Evolutionary conservation across 2,797 vertebrate species (phyloP), one percentile per base, ranked within the genome.

Genomic region (Microcaecilia unicolor): DNA sequence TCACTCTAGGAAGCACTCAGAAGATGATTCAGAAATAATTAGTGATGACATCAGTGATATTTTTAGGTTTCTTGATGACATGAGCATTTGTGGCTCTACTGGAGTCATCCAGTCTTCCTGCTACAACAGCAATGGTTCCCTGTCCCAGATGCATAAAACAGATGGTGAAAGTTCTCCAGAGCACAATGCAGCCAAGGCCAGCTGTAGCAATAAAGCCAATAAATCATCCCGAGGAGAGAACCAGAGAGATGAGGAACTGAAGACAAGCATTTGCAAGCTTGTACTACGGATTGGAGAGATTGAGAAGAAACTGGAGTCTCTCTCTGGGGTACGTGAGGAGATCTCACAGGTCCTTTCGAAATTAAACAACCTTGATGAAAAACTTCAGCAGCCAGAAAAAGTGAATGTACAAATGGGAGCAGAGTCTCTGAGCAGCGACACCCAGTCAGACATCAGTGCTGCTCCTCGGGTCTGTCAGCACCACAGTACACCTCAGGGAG

Each of bases 11-110:
- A 91, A 90, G 60, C 89, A 81, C n/a, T 81, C 86, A 0, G 88
- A 90, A 0, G 90, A 91, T 1, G 91, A 94, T 47, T 85, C 85
- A 0, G 92, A 98, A 47, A 60, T 84, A 0, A 57, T 93, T 19
- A 91, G 91, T 0, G 95, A 98, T 1, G 91, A 97, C 53, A 98
- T 98, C 39, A 98, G 95, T 4, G 94, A 97, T 58, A 96, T 98
- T 22, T 98, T 98, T 45, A 80, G 91, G 2, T 98, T 98, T 54
- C 72, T 98, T 15, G 95, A 98, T 5, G 94, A 98, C 48, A 90
- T 96, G 92, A 98, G 95, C 1, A 64, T 93, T 41, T 92, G 89
- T 0, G 93, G 84, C 11, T 98, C 95, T 4, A 76, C 89, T 0
- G 90, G 91, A 1, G 55, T 93, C n/a, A 77, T 91, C 29, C 91